These are phyloP conservation scores for Artibeus jamaicensis DNA, from an alignment of 2,797 vertebrate species.

Conservation along the genomic window DNA sequence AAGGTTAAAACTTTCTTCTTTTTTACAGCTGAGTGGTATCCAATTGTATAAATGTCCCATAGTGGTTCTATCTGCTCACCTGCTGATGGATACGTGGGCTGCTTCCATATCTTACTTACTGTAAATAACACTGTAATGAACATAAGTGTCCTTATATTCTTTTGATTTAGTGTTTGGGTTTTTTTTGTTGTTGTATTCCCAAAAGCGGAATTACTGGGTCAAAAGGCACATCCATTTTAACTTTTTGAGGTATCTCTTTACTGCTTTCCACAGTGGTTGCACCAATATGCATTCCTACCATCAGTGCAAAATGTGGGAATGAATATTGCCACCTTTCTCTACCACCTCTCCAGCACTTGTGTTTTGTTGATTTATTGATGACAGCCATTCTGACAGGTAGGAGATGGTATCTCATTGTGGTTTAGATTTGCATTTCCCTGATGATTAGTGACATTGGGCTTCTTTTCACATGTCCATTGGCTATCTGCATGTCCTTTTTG, in stretches of 20 bases:
- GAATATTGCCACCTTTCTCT: background rate
- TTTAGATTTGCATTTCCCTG: too few species aligned
- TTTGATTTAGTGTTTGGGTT: background rate
- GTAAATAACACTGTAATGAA: background rate
- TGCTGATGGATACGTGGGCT: background rate
- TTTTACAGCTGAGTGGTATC: background rate
- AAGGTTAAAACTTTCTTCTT: background rate
- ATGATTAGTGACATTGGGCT: background rate
- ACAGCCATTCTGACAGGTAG: background rate
- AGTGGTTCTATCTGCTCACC: background rate
- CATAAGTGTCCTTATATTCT: background rate
- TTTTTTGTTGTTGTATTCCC: background rate
- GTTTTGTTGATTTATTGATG: background rate
- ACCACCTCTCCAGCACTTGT: background rate
- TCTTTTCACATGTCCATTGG: background rate
- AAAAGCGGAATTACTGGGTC: background rate
- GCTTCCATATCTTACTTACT: background rate
- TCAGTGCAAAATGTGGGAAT: background rate
- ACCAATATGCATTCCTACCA: background rate
- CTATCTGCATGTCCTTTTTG: background rate
- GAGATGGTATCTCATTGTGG: background rate
- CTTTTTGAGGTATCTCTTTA: background rate
- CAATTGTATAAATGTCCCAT: background rate
- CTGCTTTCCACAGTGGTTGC: background rate
- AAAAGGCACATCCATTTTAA: background rate